phyloP scores from a whole-genome alignment of 2,113 vertebrate species.

The Puffinus mauretanicus region DNA sequence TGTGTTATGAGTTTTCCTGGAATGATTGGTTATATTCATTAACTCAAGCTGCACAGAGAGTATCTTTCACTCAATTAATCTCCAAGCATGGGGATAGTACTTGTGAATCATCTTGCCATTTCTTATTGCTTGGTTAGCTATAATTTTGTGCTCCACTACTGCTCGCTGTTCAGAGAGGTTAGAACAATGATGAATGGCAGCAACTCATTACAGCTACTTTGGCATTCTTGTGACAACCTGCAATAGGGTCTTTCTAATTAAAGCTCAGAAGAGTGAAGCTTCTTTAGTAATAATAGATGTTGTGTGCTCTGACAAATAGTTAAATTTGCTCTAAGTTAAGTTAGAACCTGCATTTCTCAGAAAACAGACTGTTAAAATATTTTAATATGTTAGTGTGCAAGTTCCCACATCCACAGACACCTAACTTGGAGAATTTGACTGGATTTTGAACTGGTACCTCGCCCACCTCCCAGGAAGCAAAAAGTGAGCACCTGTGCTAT shows the following conservation, averaged over 20 bases:
- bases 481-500: background rate
- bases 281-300: background rate
- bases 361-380: background rate
- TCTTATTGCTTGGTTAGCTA: background rate
- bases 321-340: background rate
- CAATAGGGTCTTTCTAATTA: background rate
- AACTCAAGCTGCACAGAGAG: background rate
- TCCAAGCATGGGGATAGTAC: background rate
- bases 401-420: background rate
- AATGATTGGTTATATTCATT: background rate
- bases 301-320: background rate
- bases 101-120: background rate
- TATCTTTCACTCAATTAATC: background rate
- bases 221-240: background rate
- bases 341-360: background rate
- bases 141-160: background rate
- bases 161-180: background rate
- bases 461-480: fast-evolving
- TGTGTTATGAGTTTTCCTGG: background rate
- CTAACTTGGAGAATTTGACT: background rate
- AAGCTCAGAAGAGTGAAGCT: background rate
- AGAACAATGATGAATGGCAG: background rate
- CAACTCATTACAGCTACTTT: background rate
- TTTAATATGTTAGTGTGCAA: background rate
- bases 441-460: background rate